Evolutionary conservation across 64 coral and sea anemone species (phyloP), one percentile per base, ranked within the genome.

Genomic region (Stichodactyla helianthus): DNA sequence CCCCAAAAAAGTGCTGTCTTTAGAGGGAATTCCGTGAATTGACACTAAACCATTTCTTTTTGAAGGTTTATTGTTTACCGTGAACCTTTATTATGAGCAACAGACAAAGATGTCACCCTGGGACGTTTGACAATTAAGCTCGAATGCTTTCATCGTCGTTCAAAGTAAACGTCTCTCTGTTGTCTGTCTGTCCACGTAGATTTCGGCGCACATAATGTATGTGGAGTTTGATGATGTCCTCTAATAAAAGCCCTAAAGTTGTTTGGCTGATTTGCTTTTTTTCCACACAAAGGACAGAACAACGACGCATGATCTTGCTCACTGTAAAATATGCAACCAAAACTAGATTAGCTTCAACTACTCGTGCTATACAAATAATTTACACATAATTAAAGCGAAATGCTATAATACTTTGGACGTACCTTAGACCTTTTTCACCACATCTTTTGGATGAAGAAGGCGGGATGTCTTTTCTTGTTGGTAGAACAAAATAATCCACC

Each of bases 141-240:
- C 79, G 79, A 51, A 1, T 44, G 35, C 35, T 52, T 26, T 88
- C 12, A 91, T 54, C 89, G 59, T 59, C 84, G 85, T 79, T 91
- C 89, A 58, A 91, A 91, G 58, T 87, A 91, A 22, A 91, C 11
- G 53, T 91, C 89, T 7, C 89, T 53, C 20, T 81, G 20, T 2
- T 62, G 84, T 26, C 89, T 84, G 79, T 91, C 89, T 79, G 84
- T 86, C 89, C 89, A 91, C 50, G 77, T 91, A 4, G 74, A 86
- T 0, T 51, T n/a, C 18, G 58, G 58, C 18, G 84, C 71, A 51
- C 85, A 60, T 62, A 86, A 79, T 91, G 79, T 82, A 7, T 68
- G 10, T 20, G 85, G 77, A 6, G 44, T 10, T 1, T 16, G 50
- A 79, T 83, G 77, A 52, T 86, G 59, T 7, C n/a, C 17, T n/a